Conservation (phyloP, 1,140 invertebrate species). For the Drosophila gunungcola region DNA sequence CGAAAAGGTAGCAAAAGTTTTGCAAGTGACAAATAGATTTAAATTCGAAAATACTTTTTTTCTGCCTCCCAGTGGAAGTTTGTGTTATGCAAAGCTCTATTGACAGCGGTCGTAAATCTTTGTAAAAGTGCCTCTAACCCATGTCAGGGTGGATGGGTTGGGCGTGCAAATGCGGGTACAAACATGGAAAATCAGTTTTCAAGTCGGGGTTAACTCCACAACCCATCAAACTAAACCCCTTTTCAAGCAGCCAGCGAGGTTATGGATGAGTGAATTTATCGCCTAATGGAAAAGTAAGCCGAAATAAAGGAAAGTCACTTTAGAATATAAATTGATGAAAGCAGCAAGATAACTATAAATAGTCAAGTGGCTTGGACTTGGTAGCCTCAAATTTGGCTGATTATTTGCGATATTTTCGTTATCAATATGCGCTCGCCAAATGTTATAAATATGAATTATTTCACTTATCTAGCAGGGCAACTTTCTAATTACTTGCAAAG, state of each 20-base stretch:
- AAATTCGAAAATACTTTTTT: slow-evolving; percentile 80
- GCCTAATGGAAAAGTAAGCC: slow-evolving; percentile 49
- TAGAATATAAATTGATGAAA: neutral
- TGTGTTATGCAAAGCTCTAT: slow-evolving; percentile 80
- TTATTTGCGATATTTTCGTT: neutral
- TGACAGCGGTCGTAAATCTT: slow-evolving; percentile 82
- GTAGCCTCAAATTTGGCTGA: slow-evolving; percentile 2
- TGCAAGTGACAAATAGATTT: slow-evolving; percentile 83
- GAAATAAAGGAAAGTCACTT: slow-evolving; percentile 14
- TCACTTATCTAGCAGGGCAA: slow-evolving; percentile 28
- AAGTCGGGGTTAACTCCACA: slow-evolving; percentile 49
- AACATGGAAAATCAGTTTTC: slow-evolving; percentile 71
- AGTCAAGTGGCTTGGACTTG: slow-evolving; percentile 14
- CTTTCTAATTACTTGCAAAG: neutral
- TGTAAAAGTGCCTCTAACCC: slow-evolving; percentile 65
- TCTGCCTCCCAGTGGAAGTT: slow-evolving; percentile 25
- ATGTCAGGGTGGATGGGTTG: slow-evolving; percentile 52
- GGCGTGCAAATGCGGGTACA: slow-evolving; percentile 60
- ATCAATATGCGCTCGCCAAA: slow-evolving; percentile 18
- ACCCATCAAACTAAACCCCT: slow-evolving; percentile 11
- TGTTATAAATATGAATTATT: slow-evolving; percentile 23
- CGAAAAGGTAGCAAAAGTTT: slow-evolving; percentile 78
- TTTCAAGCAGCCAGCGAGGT: slow-evolving; percentile 13
- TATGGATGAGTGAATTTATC: slow-evolving; percentile 36
- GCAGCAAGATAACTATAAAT: slow-evolving; percentile 34